Evolutionary conservation across 2,797 vertebrate genomes (phyloP).

Genomic region (Octomys mimax): DNA sequence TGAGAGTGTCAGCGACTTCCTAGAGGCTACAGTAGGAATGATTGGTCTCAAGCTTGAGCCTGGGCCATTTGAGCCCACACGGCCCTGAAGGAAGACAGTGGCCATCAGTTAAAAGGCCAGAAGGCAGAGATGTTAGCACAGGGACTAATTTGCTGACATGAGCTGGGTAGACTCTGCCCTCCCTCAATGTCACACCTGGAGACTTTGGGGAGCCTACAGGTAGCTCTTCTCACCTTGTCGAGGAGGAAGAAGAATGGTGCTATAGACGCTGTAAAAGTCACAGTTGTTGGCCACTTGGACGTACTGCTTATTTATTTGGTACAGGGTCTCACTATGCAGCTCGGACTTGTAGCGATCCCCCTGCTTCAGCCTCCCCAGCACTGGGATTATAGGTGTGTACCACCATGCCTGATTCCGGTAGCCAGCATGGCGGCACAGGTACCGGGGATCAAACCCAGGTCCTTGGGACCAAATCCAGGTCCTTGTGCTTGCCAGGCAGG

Average conservation of each 20-base stretch:
- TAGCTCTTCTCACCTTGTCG: neutral
- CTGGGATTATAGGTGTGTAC: too few species aligned
- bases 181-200: neutral
- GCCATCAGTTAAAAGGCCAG: neutral
- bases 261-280: neutral
- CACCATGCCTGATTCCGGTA: too few species aligned
- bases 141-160: neutral
- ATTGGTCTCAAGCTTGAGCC: constrained; percentile 7
- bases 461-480: too few species aligned
- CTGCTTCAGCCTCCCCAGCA: too few species aligned
- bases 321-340: too few species aligned
- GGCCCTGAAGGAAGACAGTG: neutral
- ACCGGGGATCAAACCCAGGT: too few species aligned
- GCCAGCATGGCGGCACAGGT: too few species aligned
- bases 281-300: neutral
- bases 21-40: neutral
- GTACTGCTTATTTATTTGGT: too few species aligned
- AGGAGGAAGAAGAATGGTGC: neutral
- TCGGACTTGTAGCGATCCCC: too few species aligned
- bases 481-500: too few species aligned
- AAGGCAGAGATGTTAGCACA: neutral
- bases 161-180: neutral
- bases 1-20: neutral
- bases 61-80: neutral
- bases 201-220: neutral